phyloP scores from a whole-genome alignment of 2,888 invertebrate species.

The Drosophila picticornis region DNA sequence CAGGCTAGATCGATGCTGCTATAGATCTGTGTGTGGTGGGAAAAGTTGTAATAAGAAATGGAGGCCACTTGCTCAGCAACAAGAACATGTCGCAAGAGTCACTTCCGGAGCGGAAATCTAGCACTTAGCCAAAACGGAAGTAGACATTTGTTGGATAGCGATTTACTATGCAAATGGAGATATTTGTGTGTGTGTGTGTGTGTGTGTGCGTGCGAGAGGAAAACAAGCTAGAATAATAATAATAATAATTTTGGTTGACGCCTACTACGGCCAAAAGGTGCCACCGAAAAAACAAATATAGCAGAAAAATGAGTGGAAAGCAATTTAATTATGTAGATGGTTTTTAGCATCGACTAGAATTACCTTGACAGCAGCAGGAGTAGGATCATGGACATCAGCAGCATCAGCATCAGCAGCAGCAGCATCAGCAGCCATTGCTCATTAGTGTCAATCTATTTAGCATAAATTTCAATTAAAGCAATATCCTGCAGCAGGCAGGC shows the following conservation, averaged over 20 bases:
- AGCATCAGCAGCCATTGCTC: constrained; percentile 69
- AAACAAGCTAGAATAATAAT: constrained; percentile 30
- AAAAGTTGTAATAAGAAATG: constrained; percentile 16
- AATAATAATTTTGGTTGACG: constrained; percentile 67
- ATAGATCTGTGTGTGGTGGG: constrained; percentile 31
- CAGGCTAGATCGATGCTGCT: constrained; percentile 41
- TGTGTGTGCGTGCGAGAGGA: not conserved
- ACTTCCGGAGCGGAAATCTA: constrained; percentile 65
- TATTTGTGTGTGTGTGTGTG: not conserved
- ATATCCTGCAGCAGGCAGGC: constrained; percentile 74
- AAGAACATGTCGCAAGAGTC: constrained; percentile 42
- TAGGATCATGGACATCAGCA: constrained; percentile 5
- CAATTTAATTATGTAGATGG: constrained; percentile 78
- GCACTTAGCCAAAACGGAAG: constrained; percentile 71
- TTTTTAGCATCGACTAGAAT: constrained; percentile 52
- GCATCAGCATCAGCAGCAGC: constrained; percentile 11
- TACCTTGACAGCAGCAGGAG: constrained; percentile 44
- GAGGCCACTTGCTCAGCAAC: constrained; percentile 7
- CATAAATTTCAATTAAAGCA: constrained; percentile 82
- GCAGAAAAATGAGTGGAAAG: constrained; percentile 38
- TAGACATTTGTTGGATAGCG: constrained; percentile 60
- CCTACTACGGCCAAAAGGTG: constrained; percentile 17
- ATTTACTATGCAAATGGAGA: constrained; percentile 51
- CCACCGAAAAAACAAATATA: not conserved
- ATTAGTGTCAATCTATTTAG: constrained; percentile 82